Evolutionary conservation across 2,113 vertebrate genomes (phyloP).

Genomic region (Illadopsis cleaveri): DNA sequence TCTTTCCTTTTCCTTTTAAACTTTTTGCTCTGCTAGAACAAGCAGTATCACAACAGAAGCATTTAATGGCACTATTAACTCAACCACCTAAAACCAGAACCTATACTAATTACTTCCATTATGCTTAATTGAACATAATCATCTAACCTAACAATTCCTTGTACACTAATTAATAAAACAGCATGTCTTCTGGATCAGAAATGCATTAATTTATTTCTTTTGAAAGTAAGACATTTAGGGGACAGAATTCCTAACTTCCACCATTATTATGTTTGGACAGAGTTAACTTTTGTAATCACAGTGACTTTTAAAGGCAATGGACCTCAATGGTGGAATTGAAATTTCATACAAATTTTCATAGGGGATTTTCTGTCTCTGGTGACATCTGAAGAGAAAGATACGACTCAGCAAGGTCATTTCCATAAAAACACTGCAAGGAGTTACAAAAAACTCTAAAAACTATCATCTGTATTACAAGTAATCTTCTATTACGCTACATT

Average conservation of each 20-base stretch:
- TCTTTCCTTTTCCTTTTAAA: conserved; percentile 4
- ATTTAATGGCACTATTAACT: conserved; percentile 69
- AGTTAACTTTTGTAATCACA: neutral
- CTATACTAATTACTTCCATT: conserved; percentile 73
- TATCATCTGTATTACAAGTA: neutral
- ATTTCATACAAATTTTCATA: neutral
- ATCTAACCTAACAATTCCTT: conserved; percentile 71
- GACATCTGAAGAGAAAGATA: neutral
- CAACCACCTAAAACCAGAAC: conserved; percentile 64
- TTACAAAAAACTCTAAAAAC: neutral
- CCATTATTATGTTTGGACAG: neutral
- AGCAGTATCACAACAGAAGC: conserved; percentile 27
- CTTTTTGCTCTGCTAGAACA: conserved; percentile 1
- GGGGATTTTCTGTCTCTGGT: neutral
- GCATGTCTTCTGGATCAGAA: conserved; percentile 60
- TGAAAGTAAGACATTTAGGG: neutral
- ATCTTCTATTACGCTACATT: neutral
- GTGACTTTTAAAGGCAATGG: neutral
- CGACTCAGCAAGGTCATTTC: neutral
- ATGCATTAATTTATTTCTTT: neutral
- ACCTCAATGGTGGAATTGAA: neutral
- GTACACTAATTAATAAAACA: conserved; percentile 73
- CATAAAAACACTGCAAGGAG: neutral
- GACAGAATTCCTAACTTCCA: neutral
- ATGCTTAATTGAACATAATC: conserved; percentile 71